A percentile compares a stretch with the other conserved stretches of the same genome.
These are phyloP conservation scores for Patella depressa DNA, from an alignment of 2,888 invertebrate species.

Conservation along the genomic window DNA sequence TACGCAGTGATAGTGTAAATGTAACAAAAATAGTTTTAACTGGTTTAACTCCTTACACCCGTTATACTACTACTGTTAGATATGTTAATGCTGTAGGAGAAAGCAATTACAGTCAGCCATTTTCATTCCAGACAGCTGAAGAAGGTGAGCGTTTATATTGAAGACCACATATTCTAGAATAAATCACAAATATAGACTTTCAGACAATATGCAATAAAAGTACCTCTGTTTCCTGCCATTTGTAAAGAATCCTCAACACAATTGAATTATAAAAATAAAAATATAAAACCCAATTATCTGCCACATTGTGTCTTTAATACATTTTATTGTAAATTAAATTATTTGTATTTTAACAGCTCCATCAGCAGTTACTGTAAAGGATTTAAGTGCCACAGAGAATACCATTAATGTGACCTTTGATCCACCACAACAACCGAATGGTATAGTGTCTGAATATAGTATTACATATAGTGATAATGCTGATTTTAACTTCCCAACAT, in stretches of 20 bases:
- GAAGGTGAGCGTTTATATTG: slow-evolving; percentile 7
- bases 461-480: slow-evolving; percentile 40
- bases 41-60: slow-evolving; percentile 45
- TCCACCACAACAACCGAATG: slow-evolving; percentile 53
- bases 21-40: slow-evolving; percentile 14
- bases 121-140: slow-evolving; percentile 48
- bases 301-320: too few species aligned
- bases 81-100: slow-evolving; percentile 51
- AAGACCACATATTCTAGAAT: too few species aligned
- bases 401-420: slow-evolving; percentile 47
- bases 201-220: too few species aligned
- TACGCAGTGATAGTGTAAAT: not conserved
- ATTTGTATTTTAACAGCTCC: slow-evolving; percentile 52
- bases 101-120: slow-evolving; percentile 37
- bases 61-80: slow-evolving; percentile 47
- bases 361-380: slow-evolving; percentile 42
- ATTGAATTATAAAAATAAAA: too few species aligned
- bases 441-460: slow-evolving; percentile 49
- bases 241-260: too few species aligned
- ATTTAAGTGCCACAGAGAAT: slow-evolving; percentile 30
- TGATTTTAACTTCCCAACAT: slow-evolving; percentile 35
- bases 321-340: not conserved
- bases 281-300: too few species aligned
- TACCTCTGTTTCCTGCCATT: too few species aligned
- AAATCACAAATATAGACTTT: too few species aligned